phyloP scores from a whole-genome alignment of 2,113 vertebrate genomes.

The Pygoscelis antarcticus region DNA sequence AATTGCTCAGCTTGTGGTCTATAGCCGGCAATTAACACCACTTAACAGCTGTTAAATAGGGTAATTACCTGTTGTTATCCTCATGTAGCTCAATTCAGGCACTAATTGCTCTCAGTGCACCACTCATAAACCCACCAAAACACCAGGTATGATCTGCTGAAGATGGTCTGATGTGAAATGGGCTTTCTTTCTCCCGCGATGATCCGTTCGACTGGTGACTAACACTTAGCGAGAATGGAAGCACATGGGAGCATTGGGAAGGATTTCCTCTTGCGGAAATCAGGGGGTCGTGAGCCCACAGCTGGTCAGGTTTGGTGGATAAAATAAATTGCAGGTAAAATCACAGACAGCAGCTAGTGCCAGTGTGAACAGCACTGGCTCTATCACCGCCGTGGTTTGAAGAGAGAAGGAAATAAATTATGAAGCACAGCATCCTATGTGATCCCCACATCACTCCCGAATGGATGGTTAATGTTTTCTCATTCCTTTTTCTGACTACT shows the following conservation, averaged over 20 bases:
- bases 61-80: conserved; percentile 61
- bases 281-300: rapidly evolving
- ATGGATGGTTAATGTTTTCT: background rate
- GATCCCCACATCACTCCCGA: background rate
- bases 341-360: background rate
- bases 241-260: background rate
- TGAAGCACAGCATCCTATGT: background rate
- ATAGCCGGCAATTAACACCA: conserved; percentile 75
- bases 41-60: conserved; percentile 73
- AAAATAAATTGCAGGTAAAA: background rate
- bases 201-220: background rate
- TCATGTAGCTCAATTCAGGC: conserved; percentile 65
- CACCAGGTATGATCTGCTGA: conserved; percentile 34
- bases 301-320: background rate
- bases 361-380: background rate
- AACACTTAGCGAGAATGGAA: background rate
- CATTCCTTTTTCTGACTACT: background rate
- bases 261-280: background rate
- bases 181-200: background rate
- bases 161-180: background rate
- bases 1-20: conserved; percentile 67
- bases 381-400: background rate
- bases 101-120: conserved; percentile 61
- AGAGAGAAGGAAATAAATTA: background rate
- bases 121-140: conserved; percentile 50